These are phyloP conservation scores for Mormyrus iriodes DNA, from an alignment of 2,113 vertebrate genomes.

Conservation along the genomic window DNA sequence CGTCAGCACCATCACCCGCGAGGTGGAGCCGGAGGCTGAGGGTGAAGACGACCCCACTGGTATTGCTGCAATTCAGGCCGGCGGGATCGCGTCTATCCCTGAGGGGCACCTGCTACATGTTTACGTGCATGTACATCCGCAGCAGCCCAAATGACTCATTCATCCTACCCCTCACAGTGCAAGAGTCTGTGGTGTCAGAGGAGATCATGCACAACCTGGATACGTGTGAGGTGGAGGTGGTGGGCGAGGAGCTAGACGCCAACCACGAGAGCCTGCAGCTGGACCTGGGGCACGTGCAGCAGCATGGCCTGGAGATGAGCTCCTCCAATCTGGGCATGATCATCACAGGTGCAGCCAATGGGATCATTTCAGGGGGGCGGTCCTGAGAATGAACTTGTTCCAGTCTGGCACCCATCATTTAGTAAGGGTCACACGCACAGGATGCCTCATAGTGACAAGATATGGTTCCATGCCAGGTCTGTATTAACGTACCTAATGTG, in stretches of 20 bases:
- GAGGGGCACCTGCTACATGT: neutral
- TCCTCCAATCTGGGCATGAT: conserved; percentile 78
- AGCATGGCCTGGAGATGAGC: conserved; percentile 82
- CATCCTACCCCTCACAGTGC: conserved; percentile 62
- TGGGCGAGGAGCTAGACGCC: conserved; percentile 81
- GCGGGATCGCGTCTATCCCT: neutral
- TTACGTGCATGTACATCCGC: neutral
- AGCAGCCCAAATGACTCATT: neutral
- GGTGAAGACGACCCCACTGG: conserved; percentile 88
- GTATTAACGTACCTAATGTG: neutral
- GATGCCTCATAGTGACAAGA: neutral
- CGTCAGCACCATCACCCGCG: conserved; percentile 90
- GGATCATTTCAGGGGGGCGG: neutral
- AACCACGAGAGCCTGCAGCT: conserved; percentile 90
- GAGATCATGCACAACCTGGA: conserved; percentile 98
- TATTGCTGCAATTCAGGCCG: conserved; percentile 27
- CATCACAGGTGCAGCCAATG: conserved; percentile 71
- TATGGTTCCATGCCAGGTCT: neutral
- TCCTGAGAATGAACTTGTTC: neutral
- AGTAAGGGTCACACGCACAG: neutral
- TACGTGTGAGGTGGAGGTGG: conserved; percentile 80
- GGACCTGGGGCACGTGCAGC: conserved; percentile 74
- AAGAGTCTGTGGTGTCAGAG: conserved; percentile 93
- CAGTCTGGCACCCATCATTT: neutral
- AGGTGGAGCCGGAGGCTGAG: conserved; percentile 78